Evolutionary conservation across 2,797 vertebrate genomes (phyloP).

Genomic region (Thunnus albacares): DNA sequence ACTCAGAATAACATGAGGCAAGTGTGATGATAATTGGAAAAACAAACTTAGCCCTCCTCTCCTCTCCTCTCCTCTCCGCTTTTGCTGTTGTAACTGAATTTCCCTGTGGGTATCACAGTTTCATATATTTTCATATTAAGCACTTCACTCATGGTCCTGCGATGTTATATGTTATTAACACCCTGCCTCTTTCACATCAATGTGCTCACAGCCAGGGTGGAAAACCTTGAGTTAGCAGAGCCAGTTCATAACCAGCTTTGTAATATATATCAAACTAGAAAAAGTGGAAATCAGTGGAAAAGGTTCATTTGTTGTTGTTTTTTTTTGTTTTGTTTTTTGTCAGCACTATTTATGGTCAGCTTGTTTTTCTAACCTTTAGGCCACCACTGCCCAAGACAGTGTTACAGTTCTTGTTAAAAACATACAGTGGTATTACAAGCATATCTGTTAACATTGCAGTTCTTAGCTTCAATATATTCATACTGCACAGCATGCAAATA

Average conservation of each 20-base stretch:
- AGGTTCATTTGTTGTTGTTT: neutral
- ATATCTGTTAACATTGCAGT: neutral
- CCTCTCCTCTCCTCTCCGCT: neutral
- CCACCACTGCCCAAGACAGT: no score
- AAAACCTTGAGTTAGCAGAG: neutral
- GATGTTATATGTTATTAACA: no score
- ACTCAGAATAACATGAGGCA: neutral
- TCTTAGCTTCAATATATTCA: neutral
- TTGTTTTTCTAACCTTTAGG: neutral
- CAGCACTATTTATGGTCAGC: no score
- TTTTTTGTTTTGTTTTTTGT: no score
- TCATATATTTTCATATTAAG: neutral
- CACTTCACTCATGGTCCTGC: neutral
- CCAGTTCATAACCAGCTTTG: neutral
- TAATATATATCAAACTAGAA: neutral
- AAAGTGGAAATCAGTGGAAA: neutral
- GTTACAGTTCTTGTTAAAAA: neutral
- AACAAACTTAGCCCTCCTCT: neutral
- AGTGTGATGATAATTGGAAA: neutral
- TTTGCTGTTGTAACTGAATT: neutral
- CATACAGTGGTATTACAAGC: neutral
- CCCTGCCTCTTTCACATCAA: neutral
- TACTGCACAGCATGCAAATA: slow-evolving; percentile 4
- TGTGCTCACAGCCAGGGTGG: neutral
- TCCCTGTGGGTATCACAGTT: neutral